A percentile compares a stretch with the other conserved stretches of the same genome.
These are phyloP conservation scores for Acrocephalus scirpaceus DNA, from an alignment of 2,797 vertebrate genomes.

Conservation along the genomic window DNA sequence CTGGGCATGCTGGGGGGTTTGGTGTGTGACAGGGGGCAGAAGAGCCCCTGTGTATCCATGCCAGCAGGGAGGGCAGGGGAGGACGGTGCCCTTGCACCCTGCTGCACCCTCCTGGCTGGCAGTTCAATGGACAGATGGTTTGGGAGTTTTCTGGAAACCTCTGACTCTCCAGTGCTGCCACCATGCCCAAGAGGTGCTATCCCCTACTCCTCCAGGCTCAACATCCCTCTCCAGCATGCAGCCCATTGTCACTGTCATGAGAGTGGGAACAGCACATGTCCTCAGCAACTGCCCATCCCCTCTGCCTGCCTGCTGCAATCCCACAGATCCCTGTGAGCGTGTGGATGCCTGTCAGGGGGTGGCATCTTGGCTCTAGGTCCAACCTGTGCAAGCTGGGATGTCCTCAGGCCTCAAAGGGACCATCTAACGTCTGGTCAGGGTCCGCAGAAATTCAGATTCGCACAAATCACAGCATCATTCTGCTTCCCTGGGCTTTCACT, in stretches of 20 bases:
- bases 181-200: background rate
- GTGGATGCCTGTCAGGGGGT: background rate
- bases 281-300: background rate
- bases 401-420: background rate
- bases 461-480: background rate
- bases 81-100: background rate
- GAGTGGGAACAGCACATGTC: background rate
- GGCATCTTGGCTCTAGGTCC: background rate
- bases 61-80: background rate
- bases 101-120: background rate
- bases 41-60: background rate
- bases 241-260: background rate
- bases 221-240: background rate
- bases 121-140: background rate
- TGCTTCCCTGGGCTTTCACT: background rate
- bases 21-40: background rate
- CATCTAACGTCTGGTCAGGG: accelerated
- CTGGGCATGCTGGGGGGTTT: background rate
- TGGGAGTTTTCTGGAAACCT: background rate
- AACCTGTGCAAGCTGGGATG: background rate
- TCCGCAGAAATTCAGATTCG: background rate
- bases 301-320: background rate
- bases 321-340: background rate
- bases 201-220: background rate
- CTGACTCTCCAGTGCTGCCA: background rate